Evolutionary conservation across 2,888 invertebrate genomes (phyloP), one percentile per base, ranked within the genome.

Genomic region (Orthosia incerta): DNA sequence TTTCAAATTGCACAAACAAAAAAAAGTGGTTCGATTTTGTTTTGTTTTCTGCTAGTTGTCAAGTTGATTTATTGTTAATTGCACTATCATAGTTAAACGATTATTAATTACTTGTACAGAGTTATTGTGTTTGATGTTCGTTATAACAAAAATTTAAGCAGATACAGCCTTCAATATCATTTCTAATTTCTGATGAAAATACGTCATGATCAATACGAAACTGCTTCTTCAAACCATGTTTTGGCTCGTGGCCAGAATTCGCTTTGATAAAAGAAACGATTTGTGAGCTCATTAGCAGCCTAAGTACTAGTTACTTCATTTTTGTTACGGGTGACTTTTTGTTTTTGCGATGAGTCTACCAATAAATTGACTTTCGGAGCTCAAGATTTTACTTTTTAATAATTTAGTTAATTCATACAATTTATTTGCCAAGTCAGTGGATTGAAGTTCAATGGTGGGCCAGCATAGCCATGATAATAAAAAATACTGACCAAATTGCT

Each of bases 191-290:
- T 57, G 55, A 57, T 50, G 63, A 50, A 73, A 69, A 64, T 63
- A 78, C 23, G 16, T 61, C n/a, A 53, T 51, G 80, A 74, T 80
- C 79, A 79, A 79, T 80, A 83, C 50, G 55, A 66, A 66, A 72
- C 61, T 72, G 57, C 51, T 79, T 71, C 64, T 64, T 55, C 68
- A 60, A 79, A 62, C 31, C 68, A 48, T 70, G 39, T 78, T 76
- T 83, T 82, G 83, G 80, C 73, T 60, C n/a, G 1, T 60, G 26
- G 83, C 80, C 80, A 80, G 63, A 79, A 61, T 70, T 64, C 60
- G 46, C 66, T 83, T 73, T 70, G 63, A 64, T 79, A 79, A 79
- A 83, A 83, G 69, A 60, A 80, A 67, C 48, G 63, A 73, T 83
- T 79, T 79, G 56, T 57, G 46, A 64, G 60, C 63, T 79, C 80